A percentile compares a stretch with the other conserved stretches of the same genome.
These are phyloP conservation scores for Aromia moschata DNA, from an alignment of 2,888 invertebrate species.

Conservation along the genomic window DNA sequence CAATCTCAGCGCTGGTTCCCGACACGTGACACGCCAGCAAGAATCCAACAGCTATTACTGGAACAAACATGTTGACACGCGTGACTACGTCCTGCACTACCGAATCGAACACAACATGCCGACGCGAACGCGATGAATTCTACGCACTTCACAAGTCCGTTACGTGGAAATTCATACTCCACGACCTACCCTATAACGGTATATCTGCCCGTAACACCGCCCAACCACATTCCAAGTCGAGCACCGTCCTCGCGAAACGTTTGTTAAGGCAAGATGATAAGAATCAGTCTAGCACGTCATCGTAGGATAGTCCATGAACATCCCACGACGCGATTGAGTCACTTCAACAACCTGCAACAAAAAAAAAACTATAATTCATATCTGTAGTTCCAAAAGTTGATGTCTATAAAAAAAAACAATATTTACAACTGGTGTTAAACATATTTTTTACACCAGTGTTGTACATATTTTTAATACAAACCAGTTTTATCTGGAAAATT, in stretches of 20 bases:
- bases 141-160: neutral
- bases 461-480: too few species aligned
- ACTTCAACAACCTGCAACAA: constrained; percentile 43
- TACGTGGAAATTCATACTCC: constrained; percentile 1
- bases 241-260: constrained; percentile 34
- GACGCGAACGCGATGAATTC: constrained; percentile 28
- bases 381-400: too few species aligned
- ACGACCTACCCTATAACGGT: too few species aligned
- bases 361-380: too few species aligned
- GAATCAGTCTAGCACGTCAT: constrained; percentile 45
- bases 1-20: constrained; percentile 9
- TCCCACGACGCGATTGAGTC: constrained; percentile 35
- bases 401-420: too few species aligned
- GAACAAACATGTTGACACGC: constrained; percentile 27
- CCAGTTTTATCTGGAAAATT: too few species aligned
- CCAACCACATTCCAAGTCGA: constrained; percentile 20
- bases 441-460: too few species aligned
- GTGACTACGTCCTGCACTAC: constrained; percentile 41
- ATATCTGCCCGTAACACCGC: neutral
- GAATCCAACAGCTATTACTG: constrained; percentile 24
- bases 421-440: too few species aligned
- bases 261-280: constrained; percentile 37
- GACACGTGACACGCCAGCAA: constrained; percentile 8
- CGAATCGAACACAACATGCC: constrained; percentile 45
- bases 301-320: constrained; percentile 42